Evolutionary conservation across 2,113 vertebrate species (phyloP), one percentile per base, ranked within the genome.

Genomic region (Benitochromis conjunctus): DNA sequence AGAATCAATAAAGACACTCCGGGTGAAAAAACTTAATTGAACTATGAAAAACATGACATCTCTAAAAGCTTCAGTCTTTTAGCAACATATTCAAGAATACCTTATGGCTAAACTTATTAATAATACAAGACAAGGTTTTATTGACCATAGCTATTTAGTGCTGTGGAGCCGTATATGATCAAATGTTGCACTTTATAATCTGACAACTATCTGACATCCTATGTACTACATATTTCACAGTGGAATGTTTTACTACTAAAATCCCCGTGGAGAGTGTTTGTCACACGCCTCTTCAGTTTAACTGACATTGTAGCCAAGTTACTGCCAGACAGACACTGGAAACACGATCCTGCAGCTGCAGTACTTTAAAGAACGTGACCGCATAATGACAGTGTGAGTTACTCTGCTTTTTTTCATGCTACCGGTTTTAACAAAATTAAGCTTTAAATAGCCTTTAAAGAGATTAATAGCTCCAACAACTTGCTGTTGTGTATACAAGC

Each of bases 321-420:
- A 6, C 53, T 79, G 84, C 31, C 58, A 31, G 69, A 11, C 34
- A 41, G 34, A 71, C 7, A 43, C 7, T 66, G 58, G 89, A 91
- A 93, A 92, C 34, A 55, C 26, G 82, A 92, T 66, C 79, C 83
- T 79, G 11, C 71, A 46, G 84, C 90, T 85, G n/a, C 9, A 81
- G 86, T 89, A 69, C 34, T 91, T 86, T 78, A 66, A 64, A 82
- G 34, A 84, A 79, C 81, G 78, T 91, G 89, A 90, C 29, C 81
- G 83, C 31, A 79, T 19, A 34, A 41, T 16, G 38, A 78, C 79
- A 81, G 48, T 48, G 69, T 82, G 86, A 77, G 54, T 36, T 13
- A 77, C 26, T 5, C 29, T 38, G 3, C 43, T n/a, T 18, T n/a
- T 57, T 31, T 69, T 82, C 19, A 71, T 80, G 9, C 66, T 9